A percentile compares a stretch with the other conserved stretches of the same genome.
Evolutionary conservation across 92 coral and sea anemone genomes (phyloP).

Genomic region (Palythoa caribaeorum): DNA sequence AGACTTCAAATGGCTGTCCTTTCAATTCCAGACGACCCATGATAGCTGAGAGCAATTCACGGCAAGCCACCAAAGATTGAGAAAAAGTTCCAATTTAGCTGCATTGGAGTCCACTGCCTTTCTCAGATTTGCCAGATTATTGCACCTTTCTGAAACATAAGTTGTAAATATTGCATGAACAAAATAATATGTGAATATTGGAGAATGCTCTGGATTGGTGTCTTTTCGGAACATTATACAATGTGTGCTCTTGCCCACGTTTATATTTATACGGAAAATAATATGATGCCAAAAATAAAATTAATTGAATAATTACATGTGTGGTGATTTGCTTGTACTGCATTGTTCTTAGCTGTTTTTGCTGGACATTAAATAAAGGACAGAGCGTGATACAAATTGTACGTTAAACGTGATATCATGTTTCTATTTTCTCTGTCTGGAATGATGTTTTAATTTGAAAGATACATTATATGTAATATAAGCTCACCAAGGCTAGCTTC

Average conservation of each 20-base stretch:
- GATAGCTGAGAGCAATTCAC: background rate
- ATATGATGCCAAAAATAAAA: background rate
- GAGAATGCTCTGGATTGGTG: background rate
- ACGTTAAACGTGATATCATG: background rate
- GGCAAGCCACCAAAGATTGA: background rate
- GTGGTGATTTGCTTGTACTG: background rate
- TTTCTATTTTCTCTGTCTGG: background rate
- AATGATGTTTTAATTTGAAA: constrained; percentile 5
- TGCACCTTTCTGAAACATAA: constrained; percentile 9
- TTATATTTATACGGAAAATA: background rate
- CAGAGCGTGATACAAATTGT: background rate
- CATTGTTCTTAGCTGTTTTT: background rate
- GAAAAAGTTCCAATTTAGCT: background rate
- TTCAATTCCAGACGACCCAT: constrained; percentile 2
- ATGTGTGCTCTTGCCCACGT: background rate
- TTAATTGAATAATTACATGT: background rate
- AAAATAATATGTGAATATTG: background rate
- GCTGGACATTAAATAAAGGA: background rate
- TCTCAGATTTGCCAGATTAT: constrained; percentile 6
- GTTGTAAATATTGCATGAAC: background rate
- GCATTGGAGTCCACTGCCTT: background rate
- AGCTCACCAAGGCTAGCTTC: background rate
- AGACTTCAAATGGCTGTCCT: background rate
- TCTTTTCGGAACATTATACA: background rate
- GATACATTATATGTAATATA: background rate